Conservation (phyloP, 2,113 vertebrate species). For the Pteruthius melanotis region DNA sequence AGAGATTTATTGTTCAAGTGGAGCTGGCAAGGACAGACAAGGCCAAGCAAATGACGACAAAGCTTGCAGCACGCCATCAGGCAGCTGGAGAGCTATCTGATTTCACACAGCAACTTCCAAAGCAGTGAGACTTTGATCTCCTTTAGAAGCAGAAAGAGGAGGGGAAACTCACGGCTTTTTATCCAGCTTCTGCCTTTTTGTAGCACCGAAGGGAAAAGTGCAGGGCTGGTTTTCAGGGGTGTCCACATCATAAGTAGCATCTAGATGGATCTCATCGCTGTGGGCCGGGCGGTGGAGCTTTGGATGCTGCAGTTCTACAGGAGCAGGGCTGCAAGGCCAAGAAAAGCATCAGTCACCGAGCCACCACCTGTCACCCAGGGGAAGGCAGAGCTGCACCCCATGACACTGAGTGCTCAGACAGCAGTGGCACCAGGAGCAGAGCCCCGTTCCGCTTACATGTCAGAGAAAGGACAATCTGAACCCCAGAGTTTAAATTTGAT, state of each 20-base stretch:
- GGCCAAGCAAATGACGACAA: neutral
- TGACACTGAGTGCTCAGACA: accelerated
- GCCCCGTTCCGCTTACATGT: accelerated
- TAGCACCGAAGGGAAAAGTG: conserved; percentile 16
- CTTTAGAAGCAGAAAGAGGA: neutral
- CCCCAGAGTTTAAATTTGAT: neutral
- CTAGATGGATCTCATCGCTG: conserved; percentile 82
- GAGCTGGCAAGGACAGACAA: conserved; percentile 26
- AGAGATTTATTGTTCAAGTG: neutral
- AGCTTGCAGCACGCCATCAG: conserved; percentile 4
- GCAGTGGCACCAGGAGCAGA: neutral
- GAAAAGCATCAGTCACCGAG: neutral
- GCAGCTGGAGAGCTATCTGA: conserved; percentile 5
- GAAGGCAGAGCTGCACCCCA: neutral
- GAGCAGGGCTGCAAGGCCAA: conserved; percentile 77
- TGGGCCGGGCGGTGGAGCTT: conserved; percentile 73
- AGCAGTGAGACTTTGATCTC: neutral
- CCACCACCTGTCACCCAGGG: neutral
- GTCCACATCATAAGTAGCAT: conserved; percentile 80
- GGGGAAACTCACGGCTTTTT: conserved; percentile 73
- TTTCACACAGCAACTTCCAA: neutral
- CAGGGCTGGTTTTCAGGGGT: conserved; percentile 79
- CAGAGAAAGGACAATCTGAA: neutral
- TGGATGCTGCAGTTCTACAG: conserved; percentile 80
- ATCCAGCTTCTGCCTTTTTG: conserved; percentile 85